phyloP scores from a whole-genome alignment of 1,140 invertebrate species.

The Anoplophora glabripennis region DNA sequence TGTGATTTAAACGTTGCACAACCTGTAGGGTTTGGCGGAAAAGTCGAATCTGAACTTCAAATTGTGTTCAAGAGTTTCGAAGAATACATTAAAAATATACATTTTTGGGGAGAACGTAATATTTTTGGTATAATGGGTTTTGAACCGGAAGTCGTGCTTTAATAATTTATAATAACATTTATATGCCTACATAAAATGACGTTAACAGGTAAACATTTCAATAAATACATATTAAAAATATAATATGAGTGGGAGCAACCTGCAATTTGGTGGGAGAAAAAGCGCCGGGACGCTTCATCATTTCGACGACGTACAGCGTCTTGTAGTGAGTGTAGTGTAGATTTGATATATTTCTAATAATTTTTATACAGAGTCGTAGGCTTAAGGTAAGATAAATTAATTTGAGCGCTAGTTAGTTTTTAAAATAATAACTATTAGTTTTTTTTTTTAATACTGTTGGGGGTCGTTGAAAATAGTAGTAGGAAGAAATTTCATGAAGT shows the following conservation, averaged over 20 bases:
- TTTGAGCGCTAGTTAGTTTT: background rate
- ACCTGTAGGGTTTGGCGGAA: too few relatives aligned
- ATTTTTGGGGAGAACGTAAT: too few relatives aligned
- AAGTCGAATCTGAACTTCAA: too few relatives aligned
- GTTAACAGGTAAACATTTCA: too few relatives aligned
- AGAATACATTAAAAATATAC: too few relatives aligned
- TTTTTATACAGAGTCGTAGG: background rate
- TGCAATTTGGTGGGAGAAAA: slow-evolving; percentile 10
- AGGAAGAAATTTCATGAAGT: background rate
- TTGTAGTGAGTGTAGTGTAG: background rate
- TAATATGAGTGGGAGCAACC: slow-evolving; percentile 1
- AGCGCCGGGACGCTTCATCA: slow-evolving; percentile 8
- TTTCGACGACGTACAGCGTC: slow-evolving; percentile 1
- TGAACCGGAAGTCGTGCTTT: too few relatives aligned
- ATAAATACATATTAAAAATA: slow-evolving; percentile 6
- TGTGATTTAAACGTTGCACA: too few relatives aligned
- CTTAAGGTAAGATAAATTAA: background rate
- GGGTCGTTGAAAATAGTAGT: background rate
- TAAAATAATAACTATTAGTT: background rate
- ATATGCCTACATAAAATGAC: too few relatives aligned
- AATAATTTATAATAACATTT: too few relatives aligned
- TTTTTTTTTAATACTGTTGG: background rate
- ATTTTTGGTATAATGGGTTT: too few relatives aligned
- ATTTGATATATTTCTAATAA: background rate
- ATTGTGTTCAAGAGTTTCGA: too few relatives aligned